These are phyloP conservation scores for Ammodytes marinus DNA, from an alignment of 2,113 vertebrate genomes.

Conservation along the genomic window DNA sequence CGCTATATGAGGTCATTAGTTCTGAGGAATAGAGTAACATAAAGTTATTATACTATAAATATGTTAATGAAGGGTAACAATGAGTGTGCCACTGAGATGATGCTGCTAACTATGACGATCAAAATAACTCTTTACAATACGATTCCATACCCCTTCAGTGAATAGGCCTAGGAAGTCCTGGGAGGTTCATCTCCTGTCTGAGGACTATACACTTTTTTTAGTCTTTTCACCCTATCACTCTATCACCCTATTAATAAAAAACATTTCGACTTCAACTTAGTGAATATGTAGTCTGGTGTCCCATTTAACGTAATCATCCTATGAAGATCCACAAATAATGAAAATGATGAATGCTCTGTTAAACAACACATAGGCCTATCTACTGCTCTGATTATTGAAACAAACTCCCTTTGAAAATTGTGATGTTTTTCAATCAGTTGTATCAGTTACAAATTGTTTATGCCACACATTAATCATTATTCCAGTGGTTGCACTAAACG, in stretches of 20 bases:
- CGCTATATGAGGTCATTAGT: background rate
- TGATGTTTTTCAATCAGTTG: background rate
- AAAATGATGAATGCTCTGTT: background rate
- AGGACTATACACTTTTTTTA: background rate
- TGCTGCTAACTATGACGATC: background rate
- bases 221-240: background rate
- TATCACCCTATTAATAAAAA: background rate
- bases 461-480: background rate
- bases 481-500: background rate
- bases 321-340: background rate
- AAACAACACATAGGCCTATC: background rate
- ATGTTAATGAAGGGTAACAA: background rate
- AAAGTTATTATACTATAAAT: background rate
- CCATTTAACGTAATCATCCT: background rate
- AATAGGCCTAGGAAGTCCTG: background rate
- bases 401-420: background rate
- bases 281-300: background rate
- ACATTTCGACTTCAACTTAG: background rate
- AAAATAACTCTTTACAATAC: background rate
- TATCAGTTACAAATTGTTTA: background rate
- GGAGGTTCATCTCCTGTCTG: background rate
- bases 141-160: background rate
- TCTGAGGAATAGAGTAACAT: conserved; percentile 5
- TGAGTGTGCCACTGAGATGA: background rate
- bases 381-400: background rate